These are phyloP conservation scores for Diprion similis DNA, from an alignment of 1,140 invertebrate species.

Conservation along the genomic window DNA sequence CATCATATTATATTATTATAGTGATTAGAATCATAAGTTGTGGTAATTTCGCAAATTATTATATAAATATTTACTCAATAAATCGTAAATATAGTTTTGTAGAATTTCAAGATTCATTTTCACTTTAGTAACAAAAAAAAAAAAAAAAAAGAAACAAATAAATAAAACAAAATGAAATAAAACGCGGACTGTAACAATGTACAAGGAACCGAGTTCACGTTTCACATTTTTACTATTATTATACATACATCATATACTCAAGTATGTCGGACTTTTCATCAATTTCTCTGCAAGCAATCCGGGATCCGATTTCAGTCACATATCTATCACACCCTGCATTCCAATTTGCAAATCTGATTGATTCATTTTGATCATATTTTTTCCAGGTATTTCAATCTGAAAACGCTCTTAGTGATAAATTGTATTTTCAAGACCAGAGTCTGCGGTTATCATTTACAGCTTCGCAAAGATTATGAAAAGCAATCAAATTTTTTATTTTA, in stretches of 20 bases:
- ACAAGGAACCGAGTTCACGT: not conserved
- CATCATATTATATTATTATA: slow-evolving; percentile 28
- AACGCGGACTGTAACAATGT: not conserved
- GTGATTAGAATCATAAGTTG: slow-evolving; percentile 52
- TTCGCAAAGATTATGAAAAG: too few species aligned
- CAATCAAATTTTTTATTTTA: too few species aligned
- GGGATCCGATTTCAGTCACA: too few species aligned
- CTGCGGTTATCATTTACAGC: too few species aligned
- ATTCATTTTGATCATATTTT: too few species aligned
- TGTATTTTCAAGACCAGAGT: too few species aligned
- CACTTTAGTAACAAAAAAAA: slow-evolving; percentile 4
- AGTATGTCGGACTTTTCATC: not conserved
- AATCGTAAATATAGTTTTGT: slow-evolving; percentile 59
- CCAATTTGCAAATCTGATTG: too few species aligned
- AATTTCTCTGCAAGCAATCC: too few species aligned
- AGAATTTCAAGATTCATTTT: slow-evolving; percentile 33
- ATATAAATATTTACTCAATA: slow-evolving; percentile 56
- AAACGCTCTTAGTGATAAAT: too few species aligned
- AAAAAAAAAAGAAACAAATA: not conserved
- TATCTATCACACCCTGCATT: too few species aligned
- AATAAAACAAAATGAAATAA: slow-evolving; percentile 19
- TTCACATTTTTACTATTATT: not conserved
- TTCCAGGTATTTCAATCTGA: too few species aligned
- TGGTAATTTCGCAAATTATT: slow-evolving; percentile 52
- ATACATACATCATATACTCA: not conserved